Conservation (phyloP, 2,888 invertebrate genomes). For the Alviniconcha strummeri region DNA sequence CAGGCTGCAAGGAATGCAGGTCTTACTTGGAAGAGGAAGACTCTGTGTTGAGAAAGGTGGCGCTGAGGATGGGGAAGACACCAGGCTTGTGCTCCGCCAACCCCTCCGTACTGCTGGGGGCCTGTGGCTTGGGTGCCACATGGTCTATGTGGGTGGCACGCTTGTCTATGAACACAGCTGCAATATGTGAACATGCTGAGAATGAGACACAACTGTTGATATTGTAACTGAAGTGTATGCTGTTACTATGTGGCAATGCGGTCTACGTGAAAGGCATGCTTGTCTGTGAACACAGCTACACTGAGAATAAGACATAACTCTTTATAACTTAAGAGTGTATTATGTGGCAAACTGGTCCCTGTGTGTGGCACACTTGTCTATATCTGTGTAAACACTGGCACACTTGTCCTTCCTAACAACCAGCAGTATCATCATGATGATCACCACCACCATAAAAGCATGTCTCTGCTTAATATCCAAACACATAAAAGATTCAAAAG, state of each 20-base stretch:
- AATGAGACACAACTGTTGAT: too few species aligned
- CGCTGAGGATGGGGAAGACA: slow-evolving; percentile 89
- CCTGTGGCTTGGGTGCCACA: slow-evolving; percentile 87
- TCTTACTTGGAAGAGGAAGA: slow-evolving; percentile 80
- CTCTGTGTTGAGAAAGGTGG: slow-evolving; percentile 83
- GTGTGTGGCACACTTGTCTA: too few species aligned
- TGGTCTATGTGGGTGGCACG: slow-evolving; percentile 80
- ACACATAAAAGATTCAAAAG: too few species aligned
- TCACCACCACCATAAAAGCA: too few species aligned
- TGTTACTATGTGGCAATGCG: too few species aligned
- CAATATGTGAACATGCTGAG: slow-evolving; percentile 31
- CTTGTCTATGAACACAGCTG: slow-evolving; percentile 76
- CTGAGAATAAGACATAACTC: too few species aligned
- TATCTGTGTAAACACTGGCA: background rate
- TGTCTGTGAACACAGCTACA: too few species aligned
- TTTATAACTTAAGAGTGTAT: background rate
- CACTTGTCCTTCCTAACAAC: background rate
- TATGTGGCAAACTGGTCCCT: background rate
- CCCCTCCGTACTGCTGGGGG: slow-evolving; percentile 73
- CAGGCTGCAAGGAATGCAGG: too few species aligned
- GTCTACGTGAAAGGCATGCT: too few species aligned
- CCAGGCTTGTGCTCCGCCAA: slow-evolving; percentile 65
- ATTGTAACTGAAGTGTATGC: too few species aligned
- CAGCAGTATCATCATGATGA: background rate
- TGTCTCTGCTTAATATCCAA: too few species aligned